Evolutionary conservation across 2,113 vertebrate species (phyloP).

Genomic region (Chionis minor): DNA sequence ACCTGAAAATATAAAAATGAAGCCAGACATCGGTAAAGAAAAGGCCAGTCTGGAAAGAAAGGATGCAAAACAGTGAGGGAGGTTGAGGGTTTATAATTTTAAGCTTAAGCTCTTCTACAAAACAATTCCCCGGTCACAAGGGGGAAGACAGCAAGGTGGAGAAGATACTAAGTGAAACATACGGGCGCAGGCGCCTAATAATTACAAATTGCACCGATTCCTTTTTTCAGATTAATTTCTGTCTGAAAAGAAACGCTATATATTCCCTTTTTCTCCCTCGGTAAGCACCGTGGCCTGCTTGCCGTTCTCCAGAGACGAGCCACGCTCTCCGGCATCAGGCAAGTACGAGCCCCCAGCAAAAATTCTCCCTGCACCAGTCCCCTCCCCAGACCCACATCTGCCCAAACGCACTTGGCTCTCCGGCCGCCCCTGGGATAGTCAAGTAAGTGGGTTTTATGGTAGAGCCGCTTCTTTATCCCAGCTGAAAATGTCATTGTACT

Average conservation of each 20-base stretch:
- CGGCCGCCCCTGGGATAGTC: not conserved
- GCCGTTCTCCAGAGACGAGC: not conserved
- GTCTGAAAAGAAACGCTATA: not conserved
- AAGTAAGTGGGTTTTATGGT: not conserved
- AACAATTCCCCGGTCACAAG: not conserved
- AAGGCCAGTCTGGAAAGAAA: not conserved
- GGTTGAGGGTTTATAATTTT: not conserved
- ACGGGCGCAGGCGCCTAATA: not conserved
- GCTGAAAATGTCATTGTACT: not conserved
- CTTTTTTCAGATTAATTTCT: not conserved
- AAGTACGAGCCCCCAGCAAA: not conserved
- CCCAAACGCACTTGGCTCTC: not conserved
- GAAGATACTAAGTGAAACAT: not conserved
- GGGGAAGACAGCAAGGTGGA: not conserved
- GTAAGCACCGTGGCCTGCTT: not conserved
- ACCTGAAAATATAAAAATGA: not conserved
- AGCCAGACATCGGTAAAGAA: not conserved
- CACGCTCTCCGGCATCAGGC: fast-evolving
- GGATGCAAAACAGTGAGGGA: not conserved
- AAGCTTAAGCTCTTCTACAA: not conserved
- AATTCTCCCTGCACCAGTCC: not conserved
- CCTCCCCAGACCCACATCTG: not conserved
- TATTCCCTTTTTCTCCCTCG: not conserved
- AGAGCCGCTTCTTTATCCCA: not conserved
- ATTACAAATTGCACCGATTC: not conserved